Percentiles rank a stretch among this genome's conserved stretches.
phyloP scores from a whole-genome alignment of 2,797 vertebrate genomes.

The Pogoniulus pusillus region DNA sequence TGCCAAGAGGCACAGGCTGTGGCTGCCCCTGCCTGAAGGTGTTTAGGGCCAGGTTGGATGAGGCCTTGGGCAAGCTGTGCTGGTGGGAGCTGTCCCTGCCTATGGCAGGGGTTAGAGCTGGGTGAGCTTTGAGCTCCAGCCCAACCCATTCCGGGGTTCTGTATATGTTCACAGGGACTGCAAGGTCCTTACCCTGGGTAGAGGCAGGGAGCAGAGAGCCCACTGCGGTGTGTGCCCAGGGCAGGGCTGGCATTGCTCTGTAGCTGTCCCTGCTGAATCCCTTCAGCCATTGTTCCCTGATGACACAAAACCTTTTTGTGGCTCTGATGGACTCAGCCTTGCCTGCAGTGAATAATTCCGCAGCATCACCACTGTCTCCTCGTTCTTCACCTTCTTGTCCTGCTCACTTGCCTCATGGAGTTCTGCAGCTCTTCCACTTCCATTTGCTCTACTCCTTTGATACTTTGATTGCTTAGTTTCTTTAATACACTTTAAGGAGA shows the following conservation, averaged over 20 bases:
- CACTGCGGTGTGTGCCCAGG: background rate
- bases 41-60: no score
- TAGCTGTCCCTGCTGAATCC: background rate
- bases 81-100: no score
- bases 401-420: background rate
- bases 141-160: no score
- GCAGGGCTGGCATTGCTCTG: background rate
- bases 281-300: background rate
- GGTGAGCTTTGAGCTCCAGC: no score
- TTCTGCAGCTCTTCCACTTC: background rate
- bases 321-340: background rate
- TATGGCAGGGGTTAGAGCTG: no score
- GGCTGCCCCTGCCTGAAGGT: no score
- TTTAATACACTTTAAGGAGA: conserved; percentile 3
- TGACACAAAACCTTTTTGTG: background rate
- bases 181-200: background rate
- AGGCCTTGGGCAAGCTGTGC: no score
- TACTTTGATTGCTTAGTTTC: background rate
- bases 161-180: background rate
- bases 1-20: no score
- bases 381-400: background rate
- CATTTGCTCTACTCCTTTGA: background rate
- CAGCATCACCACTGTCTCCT: background rate
- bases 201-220: background rate
- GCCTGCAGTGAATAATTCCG: background rate